Evolutionary conservation across 2,797 vertebrate species (phyloP).

Genomic region (Melanotaenia trifasciata): DNA sequence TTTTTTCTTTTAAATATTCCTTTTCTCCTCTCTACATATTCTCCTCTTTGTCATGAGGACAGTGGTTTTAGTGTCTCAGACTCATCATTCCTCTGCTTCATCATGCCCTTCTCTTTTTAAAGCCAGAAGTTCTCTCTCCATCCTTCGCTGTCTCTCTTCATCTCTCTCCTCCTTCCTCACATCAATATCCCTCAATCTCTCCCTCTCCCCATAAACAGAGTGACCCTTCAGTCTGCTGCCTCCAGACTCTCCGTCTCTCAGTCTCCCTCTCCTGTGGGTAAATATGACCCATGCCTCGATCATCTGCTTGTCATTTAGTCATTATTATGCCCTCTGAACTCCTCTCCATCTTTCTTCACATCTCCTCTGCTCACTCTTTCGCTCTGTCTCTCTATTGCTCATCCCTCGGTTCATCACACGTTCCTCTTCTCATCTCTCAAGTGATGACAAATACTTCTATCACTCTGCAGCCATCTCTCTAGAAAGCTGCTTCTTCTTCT

Average conservation of each 20-base stretch:
- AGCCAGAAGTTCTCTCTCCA: constrained; percentile 61
- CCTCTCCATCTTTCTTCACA: constrained; percentile 47
- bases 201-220: constrained; percentile 61
- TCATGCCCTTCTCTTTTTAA: constrained; percentile 51
- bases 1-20: constrained; percentile 9
- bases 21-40: constrained; percentile 11
- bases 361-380: constrained; percentile 31
- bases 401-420: constrained; percentile 42
- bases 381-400: constrained; percentile 35
- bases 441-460: constrained; percentile 65
- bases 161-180: constrained; percentile 61
- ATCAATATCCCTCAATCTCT: constrained; percentile 72
- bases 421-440: constrained; percentile 43
- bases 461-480: constrained; percentile 60
- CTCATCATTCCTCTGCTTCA: constrained; percentile 53
- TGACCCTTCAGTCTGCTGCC: constrained; percentile 72
- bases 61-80: constrained; percentile 34
- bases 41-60: constrained; percentile 4
- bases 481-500: constrained; percentile 34
- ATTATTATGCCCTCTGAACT: constrained; percentile 72
- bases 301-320: constrained; percentile 78
- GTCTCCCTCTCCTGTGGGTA: constrained; percentile 71
- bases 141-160: constrained; percentile 64
- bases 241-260: constrained; percentile 51
- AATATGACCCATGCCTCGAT: constrained; percentile 77